Conservation (phyloP, 2,888 invertebrate species). For the Silvanus unidentatus region DNA sequence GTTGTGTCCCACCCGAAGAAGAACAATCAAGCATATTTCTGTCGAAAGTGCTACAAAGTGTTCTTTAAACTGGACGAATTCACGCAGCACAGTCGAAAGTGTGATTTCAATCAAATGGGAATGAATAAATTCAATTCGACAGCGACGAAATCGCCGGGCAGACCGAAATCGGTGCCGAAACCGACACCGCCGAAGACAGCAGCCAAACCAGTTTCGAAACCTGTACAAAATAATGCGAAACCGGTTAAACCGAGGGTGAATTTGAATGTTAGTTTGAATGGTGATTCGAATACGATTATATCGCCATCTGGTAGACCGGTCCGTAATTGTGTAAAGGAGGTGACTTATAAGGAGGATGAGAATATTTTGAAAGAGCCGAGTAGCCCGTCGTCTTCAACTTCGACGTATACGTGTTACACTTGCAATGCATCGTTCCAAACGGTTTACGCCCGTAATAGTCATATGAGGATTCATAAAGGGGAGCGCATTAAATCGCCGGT, state of each 20-base stretch:
- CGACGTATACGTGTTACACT: constrained; percentile 40
- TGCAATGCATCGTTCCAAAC: constrained; percentile 44
- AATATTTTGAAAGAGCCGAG: constrained; percentile 19
- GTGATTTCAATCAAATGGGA: constrained; percentile 34
- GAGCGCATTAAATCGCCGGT: constrained; percentile 21
- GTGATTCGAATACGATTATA: constrained; percentile 17
- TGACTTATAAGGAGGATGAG: constrained; percentile 37
- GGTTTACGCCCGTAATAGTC: constrained; percentile 42
- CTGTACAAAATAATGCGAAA: background rate
- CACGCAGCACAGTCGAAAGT: constrained; percentile 40
- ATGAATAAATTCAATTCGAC: constrained; percentile 12
- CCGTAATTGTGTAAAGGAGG: constrained; percentile 40
- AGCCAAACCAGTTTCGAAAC: background rate
- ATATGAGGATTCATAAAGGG: constrained; percentile 45
- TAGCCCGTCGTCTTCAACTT: constrained; percentile 16
- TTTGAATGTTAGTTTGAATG: constrained; percentile 25
- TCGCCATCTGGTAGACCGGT: constrained; percentile 37
- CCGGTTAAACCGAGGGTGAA: background rate
- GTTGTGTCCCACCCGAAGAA: constrained; percentile 27
- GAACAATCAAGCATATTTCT: constrained; percentile 44
- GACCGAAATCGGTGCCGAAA: background rate
- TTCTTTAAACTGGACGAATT: constrained; percentile 45
- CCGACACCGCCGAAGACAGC: background rate
- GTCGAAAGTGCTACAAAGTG: constrained; percentile 44
- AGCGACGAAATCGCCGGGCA: background rate